Evolutionary conservation across 2,888 invertebrate genomes (phyloP), one percentile per base, ranked within the genome.

Genomic region (Epirrhoe tristata): DNA sequence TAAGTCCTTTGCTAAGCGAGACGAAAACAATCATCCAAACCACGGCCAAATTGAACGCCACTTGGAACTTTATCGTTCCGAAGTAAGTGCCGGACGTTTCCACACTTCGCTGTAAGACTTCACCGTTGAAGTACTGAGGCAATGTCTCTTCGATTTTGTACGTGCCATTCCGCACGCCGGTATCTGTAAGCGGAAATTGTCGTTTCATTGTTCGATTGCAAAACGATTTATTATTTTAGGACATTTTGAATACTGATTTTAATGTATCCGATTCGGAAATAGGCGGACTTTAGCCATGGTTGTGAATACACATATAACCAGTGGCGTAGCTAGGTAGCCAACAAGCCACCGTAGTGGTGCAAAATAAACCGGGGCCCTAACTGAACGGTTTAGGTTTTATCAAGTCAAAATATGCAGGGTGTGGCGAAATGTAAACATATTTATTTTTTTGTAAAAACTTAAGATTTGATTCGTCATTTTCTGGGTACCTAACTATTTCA

Each of bases 1-100:
- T 95, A 51, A 98, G 89, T 66, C 98, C 98, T 95, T 97, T 98
- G 86, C 98, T 97, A 24, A 98, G 94, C 53, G 97, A 96, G 24
- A 98, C 95, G 82, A 98, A 98, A 6, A 98, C 96, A 57, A 97
- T 96, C 95, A 97, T 96, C 98, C 98, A 98, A 24, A 98, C 96
- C 5, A 98, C 96, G 0, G 97, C 97, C 84, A 98, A 92, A 87
- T 98, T 98, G 89, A 98, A 98, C 2, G 98, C 97, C 71, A 98
- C 95, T 94, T 98, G 97, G 88, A 98, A 98, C 87, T 97, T 97
- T 66, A 97, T 95, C 6, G 94, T 95, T 32, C 96, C 96, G 63
- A 95, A 94, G 67, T 81, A 87, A 56, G 78, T 90, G 75, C 70
- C 89, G 79, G 78, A 82, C 55, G 83, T 81, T 50, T 74, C 91